A percentile compares a stretch with the other conserved stretches of the same genome.
Conservation (phyloP, 2,113 vertebrate genomes). For the Platichthys flesus region DNA sequence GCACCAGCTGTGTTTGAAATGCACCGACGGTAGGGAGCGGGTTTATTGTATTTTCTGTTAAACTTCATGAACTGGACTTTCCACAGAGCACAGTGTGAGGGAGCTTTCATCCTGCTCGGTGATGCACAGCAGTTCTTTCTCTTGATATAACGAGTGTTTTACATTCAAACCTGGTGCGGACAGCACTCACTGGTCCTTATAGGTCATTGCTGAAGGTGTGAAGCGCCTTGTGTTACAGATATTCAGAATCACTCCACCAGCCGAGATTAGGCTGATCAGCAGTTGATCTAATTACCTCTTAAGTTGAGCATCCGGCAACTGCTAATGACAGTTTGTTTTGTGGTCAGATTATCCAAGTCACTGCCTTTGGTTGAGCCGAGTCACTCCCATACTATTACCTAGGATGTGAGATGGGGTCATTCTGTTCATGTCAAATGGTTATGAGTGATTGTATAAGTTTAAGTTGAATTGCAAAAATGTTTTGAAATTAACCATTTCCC, state of each 20-base stretch:
- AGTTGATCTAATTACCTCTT: constrained; percentile 56
- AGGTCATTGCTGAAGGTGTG: background rate
- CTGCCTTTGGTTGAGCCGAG: background rate
- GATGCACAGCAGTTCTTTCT: background rate
- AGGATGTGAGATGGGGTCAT: background rate
- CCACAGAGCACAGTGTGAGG: background rate
- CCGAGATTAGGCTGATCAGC: constrained; percentile 45
- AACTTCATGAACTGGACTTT: constrained; percentile 13
- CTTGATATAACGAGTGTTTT: background rate
- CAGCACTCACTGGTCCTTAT: background rate
- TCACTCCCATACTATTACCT: background rate
- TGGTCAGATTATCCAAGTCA: background rate
- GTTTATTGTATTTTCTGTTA: constrained; percentile 12
- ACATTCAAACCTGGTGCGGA: background rate
- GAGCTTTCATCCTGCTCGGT: background rate
- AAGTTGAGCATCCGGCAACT: constrained; percentile 24
- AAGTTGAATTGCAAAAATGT: too few species aligned
- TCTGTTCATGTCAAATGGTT: too few species aligned
- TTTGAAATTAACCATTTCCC: too few species aligned
- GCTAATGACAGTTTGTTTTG: constrained; percentile 4
- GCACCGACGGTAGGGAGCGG: background rate
- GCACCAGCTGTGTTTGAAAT: constrained; percentile 49
- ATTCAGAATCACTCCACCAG: constrained; percentile 1
- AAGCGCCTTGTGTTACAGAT: constrained; percentile 6
- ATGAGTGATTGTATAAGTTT: too few species aligned